These are phyloP conservation scores for Pseudobourletiella spinata DNA, from an alignment of 1,140 invertebrate species.

Conservation along the genomic window DNA sequence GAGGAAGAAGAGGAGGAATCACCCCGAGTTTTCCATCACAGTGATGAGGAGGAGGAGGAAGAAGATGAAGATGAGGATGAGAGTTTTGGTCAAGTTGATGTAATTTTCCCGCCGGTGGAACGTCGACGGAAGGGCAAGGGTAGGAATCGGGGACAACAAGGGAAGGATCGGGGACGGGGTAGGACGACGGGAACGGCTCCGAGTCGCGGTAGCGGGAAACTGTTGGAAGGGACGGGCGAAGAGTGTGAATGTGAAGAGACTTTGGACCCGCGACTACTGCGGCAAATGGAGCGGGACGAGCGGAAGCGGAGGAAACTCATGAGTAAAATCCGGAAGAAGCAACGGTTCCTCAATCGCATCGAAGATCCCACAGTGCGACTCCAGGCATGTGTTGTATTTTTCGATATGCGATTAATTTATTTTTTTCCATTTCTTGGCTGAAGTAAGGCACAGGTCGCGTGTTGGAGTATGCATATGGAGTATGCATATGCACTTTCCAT, in stretches of 20 bases:
- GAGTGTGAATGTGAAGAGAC: constrained; percentile 26
- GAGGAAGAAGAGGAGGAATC: constrained; percentile 42
- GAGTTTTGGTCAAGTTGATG: no score
- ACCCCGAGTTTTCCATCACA: constrained; percentile 28
- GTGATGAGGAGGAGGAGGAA: constrained; percentile 41
- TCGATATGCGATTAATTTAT: no score
- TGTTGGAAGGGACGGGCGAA: not conserved
- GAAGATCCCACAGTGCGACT: constrained; percentile 27
- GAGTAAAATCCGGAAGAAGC: constrained; percentile 37
- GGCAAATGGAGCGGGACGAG: constrained; percentile 31
- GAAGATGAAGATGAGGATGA: constrained; percentile 44
- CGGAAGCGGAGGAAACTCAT: constrained; percentile 37
- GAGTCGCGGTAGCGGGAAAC: constrained; percentile 1
- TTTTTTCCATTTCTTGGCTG: no score
- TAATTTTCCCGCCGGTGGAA: not conserved
- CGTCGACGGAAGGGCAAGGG: not conserved
- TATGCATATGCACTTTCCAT: no score
- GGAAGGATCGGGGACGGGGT: not conserved
- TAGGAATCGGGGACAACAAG: not conserved
- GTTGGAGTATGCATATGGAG: no score
- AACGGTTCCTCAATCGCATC: constrained; percentile 25
- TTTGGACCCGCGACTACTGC: constrained; percentile 28
- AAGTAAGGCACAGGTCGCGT: no score
- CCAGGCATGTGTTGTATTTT: constrained; percentile 23
- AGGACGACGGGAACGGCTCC: not conserved